Evolutionary conservation across 2,888 invertebrate genomes (phyloP), one percentile per base, ranked within the genome.

Genomic region (Halictus ligatus): DNA sequence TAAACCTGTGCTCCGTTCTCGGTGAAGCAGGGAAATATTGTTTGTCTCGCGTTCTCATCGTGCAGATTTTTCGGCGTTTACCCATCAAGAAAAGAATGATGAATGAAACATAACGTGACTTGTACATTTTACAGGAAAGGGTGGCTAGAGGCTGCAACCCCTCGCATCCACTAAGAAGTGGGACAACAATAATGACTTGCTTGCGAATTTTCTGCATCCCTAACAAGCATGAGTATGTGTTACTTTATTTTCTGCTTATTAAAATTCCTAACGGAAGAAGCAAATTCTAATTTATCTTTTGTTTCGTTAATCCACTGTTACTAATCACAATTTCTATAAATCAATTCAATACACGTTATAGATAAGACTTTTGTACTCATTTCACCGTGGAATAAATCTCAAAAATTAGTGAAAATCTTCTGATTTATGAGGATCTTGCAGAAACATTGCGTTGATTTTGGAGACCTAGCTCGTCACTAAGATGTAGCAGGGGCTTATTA

Each of bases 161-260:
- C 29, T 40, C 75, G n/a, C 35, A 18, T 18, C 64, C 29, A 64
- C 64, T 29, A 64, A 64, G 29, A 35, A 64, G 18, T 29, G 29
- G 64, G 64, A 64, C 29, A 64, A 64, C 64, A 64, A 58, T 58
- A 58, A 58, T 58, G 58, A n/a, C 58, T 58, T 58, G 58, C n/a
- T 8, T 18, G 64, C 29, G 29, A 29, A 64, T 29, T 29, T 29
- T 25, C 29, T 18, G 64, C 64, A 64, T 7, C 29, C 15, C 29
- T 64, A 64, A 18, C 29, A 6, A 64, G 25, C 64, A 64, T 15
- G 29, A 64, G 15, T 7, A 7, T 6, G 64, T 18, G 64, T 3
- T 29, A 29, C 29, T 8, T 29, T 64, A 35, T 64, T 29, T 8
- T 35, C 15, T 7, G 29, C 64, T 29, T 29, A 25, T 29, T 64